These are phyloP conservation scores for Eristalis tenax DNA, from an alignment of 2,888 invertebrate genomes.

Conservation along the genomic window DNA sequence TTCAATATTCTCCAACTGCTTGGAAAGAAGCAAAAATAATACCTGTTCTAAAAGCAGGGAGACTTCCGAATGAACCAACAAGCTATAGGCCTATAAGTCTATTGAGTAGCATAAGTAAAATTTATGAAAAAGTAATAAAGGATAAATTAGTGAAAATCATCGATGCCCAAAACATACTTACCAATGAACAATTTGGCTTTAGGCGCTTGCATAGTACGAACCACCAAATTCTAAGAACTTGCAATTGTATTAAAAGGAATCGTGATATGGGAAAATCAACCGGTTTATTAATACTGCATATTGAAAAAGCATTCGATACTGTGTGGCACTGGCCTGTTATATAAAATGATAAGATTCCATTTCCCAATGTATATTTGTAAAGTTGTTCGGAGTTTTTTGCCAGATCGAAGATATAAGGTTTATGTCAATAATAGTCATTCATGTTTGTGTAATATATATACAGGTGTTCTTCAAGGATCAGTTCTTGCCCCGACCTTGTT, in stretches of 20 bases:
- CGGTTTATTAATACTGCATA: not conserved
- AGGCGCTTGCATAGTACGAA: not conserved
- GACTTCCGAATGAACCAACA: not conserved
- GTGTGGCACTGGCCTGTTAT: not conserved
- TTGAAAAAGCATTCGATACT: not conserved
- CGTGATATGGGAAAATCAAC: not conserved
- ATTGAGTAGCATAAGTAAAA: not conserved
- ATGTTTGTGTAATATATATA: not conserved
- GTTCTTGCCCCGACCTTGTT: not conserved
- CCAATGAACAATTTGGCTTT: not conserved
- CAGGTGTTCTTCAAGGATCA: not conserved
- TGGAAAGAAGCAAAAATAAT: too few relatives aligned
- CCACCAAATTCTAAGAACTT: not conserved
- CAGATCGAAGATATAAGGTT: not conserved
- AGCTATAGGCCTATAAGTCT: not conserved
- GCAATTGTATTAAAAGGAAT: not conserved
- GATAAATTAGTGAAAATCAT: not conserved
- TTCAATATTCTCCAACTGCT: slow-evolving; percentile 11
- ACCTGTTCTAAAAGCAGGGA: not conserved
- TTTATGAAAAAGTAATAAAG: not conserved
- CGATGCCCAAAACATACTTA: too few relatives aligned
- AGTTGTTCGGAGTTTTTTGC: not conserved
- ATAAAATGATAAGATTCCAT: not conserved
- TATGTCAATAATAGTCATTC: not conserved
- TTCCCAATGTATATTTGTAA: not conserved